Evolutionary conservation across 1,140 invertebrate genomes (phyloP).

Genomic region (Pogonomyrmex californicus): DNA sequence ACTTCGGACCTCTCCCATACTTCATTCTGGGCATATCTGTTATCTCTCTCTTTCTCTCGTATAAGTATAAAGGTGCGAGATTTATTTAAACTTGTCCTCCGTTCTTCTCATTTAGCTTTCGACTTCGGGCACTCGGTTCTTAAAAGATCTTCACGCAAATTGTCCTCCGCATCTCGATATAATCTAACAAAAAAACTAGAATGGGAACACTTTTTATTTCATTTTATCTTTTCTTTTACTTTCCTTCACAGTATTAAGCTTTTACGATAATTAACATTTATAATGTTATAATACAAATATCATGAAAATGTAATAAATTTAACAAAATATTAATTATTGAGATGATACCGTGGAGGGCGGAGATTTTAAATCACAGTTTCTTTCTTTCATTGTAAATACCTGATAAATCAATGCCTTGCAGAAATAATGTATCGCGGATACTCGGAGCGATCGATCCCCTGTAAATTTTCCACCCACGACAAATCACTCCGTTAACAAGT

Average conservation of each 20-base stretch:
- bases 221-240: background rate
- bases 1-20: background rate
- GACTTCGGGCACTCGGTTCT: background rate
- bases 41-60: background rate
- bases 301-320: background rate
- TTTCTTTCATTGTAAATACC: constrained; percentile 16
- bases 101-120: constrained; percentile 42
- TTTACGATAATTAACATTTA: background rate
- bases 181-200: background rate
- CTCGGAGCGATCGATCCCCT: constrained; percentile 37
- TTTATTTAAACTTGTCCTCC: constrained; percentile 47
- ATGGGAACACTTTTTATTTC: background rate
- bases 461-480: constrained; percentile 45
- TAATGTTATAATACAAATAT: constrained; percentile 4
- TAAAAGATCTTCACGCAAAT: background rate
- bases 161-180: background rate
- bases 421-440: constrained; percentile 34
- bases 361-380: background rate
- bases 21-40: background rate
- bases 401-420: constrained; percentile 31
- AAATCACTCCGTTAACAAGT: constrained; percentile 65
- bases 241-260: background rate
- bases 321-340: constrained; percentile 24
- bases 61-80: constrained; percentile 36
- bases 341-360: background rate